Evolutionary conservation across 2,888 invertebrate species (phyloP).

Genomic region (Raillietiella orientalis): DNA sequence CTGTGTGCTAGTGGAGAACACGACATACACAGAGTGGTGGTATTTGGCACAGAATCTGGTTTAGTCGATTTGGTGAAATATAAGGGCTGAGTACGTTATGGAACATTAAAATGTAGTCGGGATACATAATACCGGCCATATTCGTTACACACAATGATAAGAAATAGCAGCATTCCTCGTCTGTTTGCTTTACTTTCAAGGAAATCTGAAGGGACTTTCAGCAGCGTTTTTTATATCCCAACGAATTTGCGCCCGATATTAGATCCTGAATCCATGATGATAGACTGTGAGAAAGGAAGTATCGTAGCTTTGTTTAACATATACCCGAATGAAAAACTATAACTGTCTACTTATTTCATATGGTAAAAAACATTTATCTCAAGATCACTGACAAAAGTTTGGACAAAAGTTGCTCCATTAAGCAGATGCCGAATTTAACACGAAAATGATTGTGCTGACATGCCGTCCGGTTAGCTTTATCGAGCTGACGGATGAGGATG

Average conservation of each 20-base stretch:
- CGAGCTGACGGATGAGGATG: constrained; percentile 5
- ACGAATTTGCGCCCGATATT: constrained; percentile 1
- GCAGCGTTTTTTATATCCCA: constrained; percentile 3
- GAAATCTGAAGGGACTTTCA: too few species aligned
- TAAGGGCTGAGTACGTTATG: too few species aligned
- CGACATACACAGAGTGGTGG: too few species aligned
- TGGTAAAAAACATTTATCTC: constrained; percentile 4
- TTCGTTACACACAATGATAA: too few species aligned
- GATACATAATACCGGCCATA: too few species aligned
- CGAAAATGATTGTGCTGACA: constrained; percentile 4
- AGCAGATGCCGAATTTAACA: constrained; percentile 5
- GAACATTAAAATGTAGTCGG: too few species aligned
- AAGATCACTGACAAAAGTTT: constrained; percentile 3
- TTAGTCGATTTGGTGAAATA: too few species aligned
- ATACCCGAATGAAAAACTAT: constrained; percentile 3
- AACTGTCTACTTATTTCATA: constrained; percentile 5
- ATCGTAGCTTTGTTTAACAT: constrained; percentile 2
- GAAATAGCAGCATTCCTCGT: too few species aligned
- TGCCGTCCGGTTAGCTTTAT: constrained; percentile 4
- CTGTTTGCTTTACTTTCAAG: too few species aligned
- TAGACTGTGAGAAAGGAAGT: constrained; percentile 4
- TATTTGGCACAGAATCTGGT: too few species aligned
- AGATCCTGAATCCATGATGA: constrained; percentile 4
- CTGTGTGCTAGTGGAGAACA: too few species aligned
- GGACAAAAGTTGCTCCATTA: constrained; percentile 3